Base-by-base conservation (phyloP, 2,113 vertebrate genomes). In the Sinocyclocheilus anophthalmus region DNA sequence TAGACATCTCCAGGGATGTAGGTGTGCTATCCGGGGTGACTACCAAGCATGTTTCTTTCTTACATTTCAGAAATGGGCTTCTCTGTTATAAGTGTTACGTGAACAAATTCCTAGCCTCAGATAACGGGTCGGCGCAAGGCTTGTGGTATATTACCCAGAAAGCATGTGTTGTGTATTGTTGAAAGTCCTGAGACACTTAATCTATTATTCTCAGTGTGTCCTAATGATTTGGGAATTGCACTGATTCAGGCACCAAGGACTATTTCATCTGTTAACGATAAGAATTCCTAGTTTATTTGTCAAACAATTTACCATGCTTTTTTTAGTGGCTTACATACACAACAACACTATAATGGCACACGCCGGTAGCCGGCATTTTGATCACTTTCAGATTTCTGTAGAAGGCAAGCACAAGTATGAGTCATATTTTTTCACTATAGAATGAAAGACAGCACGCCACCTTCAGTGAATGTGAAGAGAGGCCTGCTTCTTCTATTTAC, bases 401-500 rank as follows among this genome's bases (percentile, higher is more conserved):
- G 20, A 12, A 37, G 39, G 39, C 39, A 7, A 42, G 39, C 6
- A 42, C 39, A 50, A 50, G 48, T 50, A 12, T 50, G 48, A 50
- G 48, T 50, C 48, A 13, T 50, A 42, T 0, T 50, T 13, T 12
- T 45, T 22, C 1, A 11, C 37, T 5, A 13, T 48, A 55, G 33
- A n/a, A 18, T 79, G 0, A 63, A 85, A 87, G 91, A 45, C 84
- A 79, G 90, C 5, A 91, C 91, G 42, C 91, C 92, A 92, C 92
- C 94, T 93, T 86, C 63, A 16, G 10, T 63, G 16, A 57, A 63
- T 65, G 50, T 78, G 73, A n/a, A n/a, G n/a, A 87, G 84, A 84
- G 88, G 67, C 84, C 39, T 7, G 39, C 39, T 39, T 39, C 39
- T 39, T 7, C 39, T n/a, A 7, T 39, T 6, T 39, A 6, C 5